Evolutionary conservation across 92 coral and sea anemone genomes (phyloP), one percentile per base, ranked within the genome.

Genomic region (Zoanthus sociatus): DNA sequence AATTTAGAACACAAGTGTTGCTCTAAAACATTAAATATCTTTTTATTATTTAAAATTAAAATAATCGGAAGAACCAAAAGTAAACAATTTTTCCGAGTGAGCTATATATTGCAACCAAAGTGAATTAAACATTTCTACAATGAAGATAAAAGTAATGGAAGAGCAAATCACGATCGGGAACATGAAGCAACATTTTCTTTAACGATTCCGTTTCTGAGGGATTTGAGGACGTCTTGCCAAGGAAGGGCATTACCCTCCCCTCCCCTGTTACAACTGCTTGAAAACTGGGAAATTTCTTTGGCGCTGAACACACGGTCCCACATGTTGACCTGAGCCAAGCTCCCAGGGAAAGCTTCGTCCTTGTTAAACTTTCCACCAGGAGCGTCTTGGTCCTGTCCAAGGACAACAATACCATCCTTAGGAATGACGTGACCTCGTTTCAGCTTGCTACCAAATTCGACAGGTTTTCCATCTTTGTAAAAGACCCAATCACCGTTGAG

Each of bases 331-430:
- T 81, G 74, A 7, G 63, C 45, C 58, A 81, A 42, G 42, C 70
- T 71, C 14, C 85, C 85, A 46, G 85, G 85, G 47, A 81, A 81
- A 0, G 85, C 85, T 45, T 81, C 75, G 3, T 81, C 75, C 55
- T 81, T 81, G 85, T 81, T 64, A 46, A 81, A 81, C 6, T 66
- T 81, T n/a, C 85, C 85, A 9, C 85, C 85, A 3, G 85, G 85
- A 1, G 48, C 14, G 20, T 81, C 85, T 53, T 81, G 85, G 20
- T 81, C 85, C 44, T 81, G 85, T 46, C 85, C 85, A 1, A 81
- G 63, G 73, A 81, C 85, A 30, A 81, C 85, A 63, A 53, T 81
- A 6, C 85, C 85, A 21, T 81, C 85, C 73, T 44, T 81, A 4
- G 85, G 76, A 6, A 81, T 81, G 60, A 81, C 85, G 75, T 81